Evolutionary conservation across 2,797 vertebrate genomes (phyloP), one percentile per base, ranked within the genome.

Genomic region (Falco biarmicus): DNA sequence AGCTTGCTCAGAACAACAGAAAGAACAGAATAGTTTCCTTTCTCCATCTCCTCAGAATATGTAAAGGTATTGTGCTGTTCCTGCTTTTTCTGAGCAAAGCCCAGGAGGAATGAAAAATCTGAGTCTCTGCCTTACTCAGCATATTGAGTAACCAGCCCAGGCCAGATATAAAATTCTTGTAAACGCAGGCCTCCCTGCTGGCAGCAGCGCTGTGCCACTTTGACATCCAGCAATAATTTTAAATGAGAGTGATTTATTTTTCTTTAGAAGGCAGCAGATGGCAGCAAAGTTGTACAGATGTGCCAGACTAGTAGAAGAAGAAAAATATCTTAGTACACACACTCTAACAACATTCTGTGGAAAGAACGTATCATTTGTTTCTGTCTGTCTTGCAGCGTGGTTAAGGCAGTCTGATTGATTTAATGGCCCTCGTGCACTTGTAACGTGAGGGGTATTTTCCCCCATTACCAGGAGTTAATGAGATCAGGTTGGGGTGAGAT

Each of bases 271-370:
- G 96, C 98, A 98, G 97, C 94, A 98, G 97, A 96, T 97, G 97
- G 97, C 98, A 98, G 97, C 97, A 98, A 96, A 98, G 97, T 84
- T 96, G 96, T 96, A 93, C 85, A 88, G 81, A 97, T 96, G 91
- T 3, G 88, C 71, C 91, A 93, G 77, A 94, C 84, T 89, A 79
- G 9, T 78, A 87, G 65, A 75, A 89, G 90, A 80, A 92, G 91
- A 95, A 96, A 96, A 94, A 93, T 90, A 61, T 89, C 86, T 84
- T 93, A 3, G 21, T 84, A 75, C 94, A 70, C 76, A 87, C 94
- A 41, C 80, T 90, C 64, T 80, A 88, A 77, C 78, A 92, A 77
- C 82, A 89, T 96, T 97, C 92, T 84, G 84, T 94, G 95, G 95
- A 95, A 96, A 97, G 93, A 94, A 54, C 1, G 1, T 76, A 32